These are phyloP conservation scores for Noturus placidus DNA, from an alignment of 2,113 vertebrate genomes.

Conservation along the genomic window DNA sequence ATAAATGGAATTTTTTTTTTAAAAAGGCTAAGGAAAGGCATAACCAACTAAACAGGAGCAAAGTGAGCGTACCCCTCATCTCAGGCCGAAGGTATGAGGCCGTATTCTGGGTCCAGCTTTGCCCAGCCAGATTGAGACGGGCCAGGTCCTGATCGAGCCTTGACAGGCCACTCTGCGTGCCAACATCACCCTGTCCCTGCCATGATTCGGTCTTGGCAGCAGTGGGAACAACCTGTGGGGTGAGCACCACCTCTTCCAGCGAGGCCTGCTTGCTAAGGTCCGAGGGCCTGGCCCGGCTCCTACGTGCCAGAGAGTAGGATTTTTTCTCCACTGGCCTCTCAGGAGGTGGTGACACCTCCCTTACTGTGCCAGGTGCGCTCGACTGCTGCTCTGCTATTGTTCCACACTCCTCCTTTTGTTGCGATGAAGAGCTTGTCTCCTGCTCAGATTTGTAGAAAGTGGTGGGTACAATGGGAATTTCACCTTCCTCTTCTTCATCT, in stretches of 20 bases:
- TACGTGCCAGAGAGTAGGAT: slow-evolving; percentile 89
- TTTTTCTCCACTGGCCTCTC: slow-evolving; percentile 91
- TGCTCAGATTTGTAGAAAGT: slow-evolving; percentile 31
- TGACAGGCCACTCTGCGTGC: slow-evolving; percentile 65
- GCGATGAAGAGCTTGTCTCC: slow-evolving; percentile 61
- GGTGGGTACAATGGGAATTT: slow-evolving; percentile 37
- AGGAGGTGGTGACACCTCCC: slow-evolving; percentile 65
- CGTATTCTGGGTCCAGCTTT: slow-evolving; percentile 85
- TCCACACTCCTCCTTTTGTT: slow-evolving; percentile 56
- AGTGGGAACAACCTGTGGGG: slow-evolving; percentile 61
- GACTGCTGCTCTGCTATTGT: slow-evolving; percentile 41
- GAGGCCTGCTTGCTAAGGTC: slow-evolving; percentile 83
- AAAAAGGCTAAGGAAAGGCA: background rate
- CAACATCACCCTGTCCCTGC: slow-evolving; percentile 58
- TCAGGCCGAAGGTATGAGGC: slow-evolving; percentile 85
- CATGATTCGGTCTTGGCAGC: slow-evolving; percentile 58
- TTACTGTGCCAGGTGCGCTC: slow-evolving; percentile 42
- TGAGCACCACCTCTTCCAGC: slow-evolving; percentile 73
- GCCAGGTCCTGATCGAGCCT: slow-evolving; percentile 87
- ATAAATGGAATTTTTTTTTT: too few relatives aligned
- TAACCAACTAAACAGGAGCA: background rate
- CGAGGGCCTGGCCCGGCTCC: slow-evolving; percentile 86
- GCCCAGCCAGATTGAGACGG: slow-evolving; percentile 80
- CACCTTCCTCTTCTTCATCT: slow-evolving; percentile 52
- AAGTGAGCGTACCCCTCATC: slow-evolving; percentile 77